phyloP scores from a whole-genome alignment of 2,888 invertebrate genomes.

The Cerastis rubricosa region DNA sequence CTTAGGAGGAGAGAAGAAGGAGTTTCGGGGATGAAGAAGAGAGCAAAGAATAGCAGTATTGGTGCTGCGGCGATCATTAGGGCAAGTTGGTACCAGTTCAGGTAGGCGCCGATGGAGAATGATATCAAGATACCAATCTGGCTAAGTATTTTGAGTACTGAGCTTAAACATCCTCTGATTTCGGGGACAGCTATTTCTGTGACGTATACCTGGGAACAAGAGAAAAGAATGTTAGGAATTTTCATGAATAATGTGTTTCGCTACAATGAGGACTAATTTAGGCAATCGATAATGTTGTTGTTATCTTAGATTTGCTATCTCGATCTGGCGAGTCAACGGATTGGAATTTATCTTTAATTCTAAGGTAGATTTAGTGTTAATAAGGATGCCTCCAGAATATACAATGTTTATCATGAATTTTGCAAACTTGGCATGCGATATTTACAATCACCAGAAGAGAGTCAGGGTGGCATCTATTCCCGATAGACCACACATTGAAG shows the following conservation, averaged over 20 bases:
- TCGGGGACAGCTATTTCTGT: conserved; percentile 97
- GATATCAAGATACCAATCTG: conserved; percentile 96
- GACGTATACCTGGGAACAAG: conserved; percentile 94
- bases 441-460: conserved; percentile 11
- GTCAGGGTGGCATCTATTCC: conserved; percentile 5
- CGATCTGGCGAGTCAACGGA: conserved; percentile 9
- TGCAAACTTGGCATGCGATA: conserved; percentile 4
- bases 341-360: conserved; percentile 27
- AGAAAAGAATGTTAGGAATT: conserved; percentile 46
- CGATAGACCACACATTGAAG: conserved; percentile 49
- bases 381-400: conserved; percentile 18
- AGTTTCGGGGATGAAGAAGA: conserved; percentile 96
- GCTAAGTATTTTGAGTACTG: conserved; percentile 95
- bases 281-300: neutral
- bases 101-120: conserved; percentile 95
- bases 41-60: conserved; percentile 93
- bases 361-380: neutral
- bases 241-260: conserved; percentile 16
- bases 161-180: conserved; percentile 96
- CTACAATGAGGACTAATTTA: conserved; percentile 18
- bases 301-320: conserved; percentile 44
- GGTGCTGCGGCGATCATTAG: conserved; percentile 94
- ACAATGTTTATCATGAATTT: conserved; percentile 12
- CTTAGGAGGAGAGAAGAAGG: conserved; percentile 95
- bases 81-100: conserved; percentile 96